These are phyloP conservation scores for Xestobium rufovillosum DNA, from an alignment of 2,888 invertebrate species.

Conservation along the genomic window DNA sequence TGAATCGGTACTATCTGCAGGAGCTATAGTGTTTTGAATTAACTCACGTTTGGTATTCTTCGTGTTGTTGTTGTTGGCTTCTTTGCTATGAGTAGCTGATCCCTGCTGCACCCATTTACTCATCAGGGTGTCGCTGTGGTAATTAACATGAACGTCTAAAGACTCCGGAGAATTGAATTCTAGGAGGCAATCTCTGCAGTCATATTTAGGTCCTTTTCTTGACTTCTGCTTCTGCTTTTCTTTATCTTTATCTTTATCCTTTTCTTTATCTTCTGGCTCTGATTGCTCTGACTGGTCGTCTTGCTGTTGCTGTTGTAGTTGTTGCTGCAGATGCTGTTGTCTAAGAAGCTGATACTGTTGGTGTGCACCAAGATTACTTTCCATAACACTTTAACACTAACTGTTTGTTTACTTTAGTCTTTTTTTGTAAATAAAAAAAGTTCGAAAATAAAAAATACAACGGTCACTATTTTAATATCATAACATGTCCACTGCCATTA, in stretches of 20 bases:
- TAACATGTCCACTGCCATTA: slow-evolving; percentile 41
- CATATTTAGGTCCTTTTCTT: slow-evolving; percentile 51
- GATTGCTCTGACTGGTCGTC: too few relatives aligned
- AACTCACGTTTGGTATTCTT: slow-evolving; percentile 49
- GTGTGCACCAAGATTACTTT: slow-evolving; percentile 34
- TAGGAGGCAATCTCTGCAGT: slow-evolving; percentile 70
- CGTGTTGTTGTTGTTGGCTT: slow-evolving; percentile 60
- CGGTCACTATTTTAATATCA: slow-evolving; percentile 42
- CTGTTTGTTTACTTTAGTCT: slow-evolving; percentile 13
- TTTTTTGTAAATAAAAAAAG: slow-evolving; percentile 30
- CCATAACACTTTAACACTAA: slow-evolving; percentile 37
- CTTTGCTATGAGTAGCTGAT: slow-evolving; percentile 43
- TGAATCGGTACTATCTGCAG: slow-evolving; percentile 69
- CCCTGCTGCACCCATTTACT: slow-evolving; percentile 63
- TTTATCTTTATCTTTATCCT: slow-evolving; percentile 51
- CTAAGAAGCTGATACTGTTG: slow-evolving; percentile 24
- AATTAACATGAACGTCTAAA: slow-evolving; percentile 70
- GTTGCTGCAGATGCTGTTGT: slow-evolving; percentile 22
- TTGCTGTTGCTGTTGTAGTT: slow-evolving; percentile 24
- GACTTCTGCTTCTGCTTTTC: slow-evolving; percentile 50
- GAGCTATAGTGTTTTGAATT: slow-evolving; percentile 49
- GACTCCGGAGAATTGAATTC: slow-evolving; percentile 69
- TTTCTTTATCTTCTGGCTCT: slow-evolving; percentile 22
- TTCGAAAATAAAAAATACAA: slow-evolving; percentile 38
- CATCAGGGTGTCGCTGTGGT: slow-evolving; percentile 69